Base-by-base conservation (phyloP, 2,113 vertebrate species). In the Paraplagusia blochii region DNA sequence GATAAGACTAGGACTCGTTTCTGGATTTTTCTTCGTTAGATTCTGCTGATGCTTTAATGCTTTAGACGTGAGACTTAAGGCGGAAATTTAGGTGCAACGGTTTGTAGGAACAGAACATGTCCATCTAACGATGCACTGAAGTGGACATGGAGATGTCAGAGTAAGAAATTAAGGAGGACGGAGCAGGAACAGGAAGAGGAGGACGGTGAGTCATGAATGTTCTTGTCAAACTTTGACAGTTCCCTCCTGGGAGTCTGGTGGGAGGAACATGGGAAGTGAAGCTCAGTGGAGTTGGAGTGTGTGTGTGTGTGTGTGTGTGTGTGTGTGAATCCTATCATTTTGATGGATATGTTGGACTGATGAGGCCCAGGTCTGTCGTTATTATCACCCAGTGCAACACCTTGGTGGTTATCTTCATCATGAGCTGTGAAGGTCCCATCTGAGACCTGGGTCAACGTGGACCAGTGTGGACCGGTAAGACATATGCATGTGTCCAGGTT, bases 251-350 rank as follows among this genome's bases (percentile, higher is more conserved):
- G 58, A 66, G 36, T 61, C 16, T 29, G n/a, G 39, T 19, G 67
- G 72, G 53, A 42, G 62, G 54, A 63, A 69, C 59, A 68, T 77
- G 81, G 84, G 81, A 87, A 82, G 73, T 47, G 45, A 66, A 74
- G 69, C 64, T 74, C 66, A 29, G 54, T 57, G 58, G 60, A 85
- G 82, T 82, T 83, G 22, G 22, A 4, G 22, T 58, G 67, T 74
- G 49, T 72, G 34, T 60, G 49, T 57, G 22, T 29, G 22, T 29
- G 22, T 58, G 67, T 74, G 49, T 72, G 34, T 60, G 49, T 57
- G 49, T 72, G 36, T 59, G 48, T 53, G n/a, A 3, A 8, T 57
- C 43, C 3, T 68, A 69, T 70, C 55, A 72, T 17, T 70, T 61
- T 78, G 80, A 80, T 72, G 64, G 63, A 80, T 77, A 29, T 43